Conservation (phyloP, 2,113 vertebrate species). For the Myotis brandtii region DNA sequence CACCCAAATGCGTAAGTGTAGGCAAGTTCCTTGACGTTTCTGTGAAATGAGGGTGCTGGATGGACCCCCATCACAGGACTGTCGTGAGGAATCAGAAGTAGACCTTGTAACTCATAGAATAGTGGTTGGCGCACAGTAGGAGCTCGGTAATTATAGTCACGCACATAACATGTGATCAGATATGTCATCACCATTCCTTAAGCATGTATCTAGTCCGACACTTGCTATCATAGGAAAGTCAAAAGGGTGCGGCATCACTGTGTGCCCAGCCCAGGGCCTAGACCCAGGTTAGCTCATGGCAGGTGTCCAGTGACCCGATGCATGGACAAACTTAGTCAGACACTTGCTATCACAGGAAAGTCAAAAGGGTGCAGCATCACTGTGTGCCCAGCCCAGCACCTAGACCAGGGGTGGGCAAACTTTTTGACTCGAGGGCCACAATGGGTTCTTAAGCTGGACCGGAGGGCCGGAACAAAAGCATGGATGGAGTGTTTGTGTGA, state of each 20-base stretch:
- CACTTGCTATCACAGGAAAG: neutral
- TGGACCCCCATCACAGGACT: neutral
- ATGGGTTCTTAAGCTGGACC: no score
- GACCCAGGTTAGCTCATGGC: no score
- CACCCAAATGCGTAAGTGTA: neutral
- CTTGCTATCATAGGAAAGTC: neutral
- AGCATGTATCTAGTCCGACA: neutral
- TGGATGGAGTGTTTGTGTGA: no score
- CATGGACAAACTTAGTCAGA: no score
- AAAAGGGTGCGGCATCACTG: fast-evolving
- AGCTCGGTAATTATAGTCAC: neutral
- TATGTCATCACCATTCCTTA: no score
- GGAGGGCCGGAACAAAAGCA: no score
- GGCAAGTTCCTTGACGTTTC: neutral
- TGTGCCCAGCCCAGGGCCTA: neutral
- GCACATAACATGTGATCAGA: no score
- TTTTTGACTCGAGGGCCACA: no score
- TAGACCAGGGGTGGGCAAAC: no score
- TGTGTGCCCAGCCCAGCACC: neutral
- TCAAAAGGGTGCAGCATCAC: fast-evolving
- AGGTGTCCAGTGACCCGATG: no score
- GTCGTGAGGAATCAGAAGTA: neutral
- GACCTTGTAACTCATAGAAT: neutral
- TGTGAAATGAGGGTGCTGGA: neutral
- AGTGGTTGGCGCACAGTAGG: neutral